Evolutionary conservation across 2,888 invertebrate species (phyloP).

Genomic region (Isoperla grammatica): DNA sequence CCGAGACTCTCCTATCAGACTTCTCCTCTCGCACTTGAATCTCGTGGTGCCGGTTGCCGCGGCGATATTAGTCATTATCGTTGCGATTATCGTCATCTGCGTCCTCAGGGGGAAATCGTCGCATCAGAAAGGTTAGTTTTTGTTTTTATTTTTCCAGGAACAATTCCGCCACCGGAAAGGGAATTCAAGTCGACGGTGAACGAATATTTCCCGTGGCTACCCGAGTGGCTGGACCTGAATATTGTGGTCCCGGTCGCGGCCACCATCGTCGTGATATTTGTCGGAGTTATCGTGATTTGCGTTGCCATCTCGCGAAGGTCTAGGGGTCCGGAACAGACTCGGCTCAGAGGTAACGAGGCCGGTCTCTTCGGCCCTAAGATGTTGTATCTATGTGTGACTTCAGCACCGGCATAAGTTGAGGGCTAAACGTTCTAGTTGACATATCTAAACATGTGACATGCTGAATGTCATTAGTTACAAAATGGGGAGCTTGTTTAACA

Average conservation of each 20-base stretch:
- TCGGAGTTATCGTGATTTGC: conserved; percentile 86
- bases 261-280: conserved; percentile 82
- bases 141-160: conserved; percentile 54
- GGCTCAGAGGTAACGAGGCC: conserved; percentile 63
- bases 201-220: conserved; percentile 67
- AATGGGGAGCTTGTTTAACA: too few relatives aligned
- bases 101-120: conserved; percentile 80
- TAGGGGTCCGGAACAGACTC: conserved; percentile 58
- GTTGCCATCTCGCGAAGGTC: conserved; percentile 76
- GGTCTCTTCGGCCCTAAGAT: too few relatives aligned
- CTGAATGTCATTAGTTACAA: too few relatives aligned
- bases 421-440: too few relatives aligned
- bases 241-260: conserved; percentile 86
- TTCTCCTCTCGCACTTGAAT: conserved; percentile 84
- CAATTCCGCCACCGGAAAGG: conserved; percentile 62
- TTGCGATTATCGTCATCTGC: conserved; percentile 90
- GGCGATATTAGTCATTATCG: conserved; percentile 85
- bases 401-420: too few relatives aligned
- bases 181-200: conserved; percentile 44
- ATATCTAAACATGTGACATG: too few relatives aligned
- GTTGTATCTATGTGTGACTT: too few relatives aligned
- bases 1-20: conserved; percentile 77
- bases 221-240: conserved; percentile 83
- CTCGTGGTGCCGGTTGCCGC: conserved; percentile 91
- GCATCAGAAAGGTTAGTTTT: conserved; percentile 72